Evolutionary conservation across 2,888 invertebrate species (phyloP), one percentile per base, ranked within the genome.

Genomic region (Nebria brevicollis): DNA sequence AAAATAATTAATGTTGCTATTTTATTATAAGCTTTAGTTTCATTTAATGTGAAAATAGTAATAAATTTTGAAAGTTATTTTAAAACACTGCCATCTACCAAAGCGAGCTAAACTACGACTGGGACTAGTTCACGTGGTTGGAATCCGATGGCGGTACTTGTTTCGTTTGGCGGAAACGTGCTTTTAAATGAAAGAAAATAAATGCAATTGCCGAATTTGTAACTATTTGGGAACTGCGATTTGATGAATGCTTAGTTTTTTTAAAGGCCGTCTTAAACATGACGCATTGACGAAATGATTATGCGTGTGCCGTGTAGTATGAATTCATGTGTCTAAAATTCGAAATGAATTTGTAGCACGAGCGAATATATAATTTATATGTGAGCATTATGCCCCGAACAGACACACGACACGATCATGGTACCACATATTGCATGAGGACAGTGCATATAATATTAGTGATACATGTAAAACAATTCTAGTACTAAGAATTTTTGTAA

Each of bases 341-440:
- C 54, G 8, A 54, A 54, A 54, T 54, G 54, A 54, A 13, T 54
- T 54, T 54, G 54, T 54, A 54, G 54, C 54, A 54, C 54, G 54
- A 54, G 54, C 54, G 54, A 54, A 54, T 54, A 54, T 54, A 54
- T 54, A 54, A 54, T 54, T 54, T 54, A 54, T 54, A 54, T 54
- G 34, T 34, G 54, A 54, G 13, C 54, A 54, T 54, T 54, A 54
- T 54, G 54, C 54, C 8, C 7, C 2, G 54, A 54, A 54, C 54
- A 54, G 54, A 54, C 54, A 34, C 34, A 34, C 34, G 34, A 34
- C 34, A 54, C 54, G 54, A 54, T 7, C 54, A 54, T 54, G 54
- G 2, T 13, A 7, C 8, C 13, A 54, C 20, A 54, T 54, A 54
- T 54, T 54, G 54, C 54, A 54, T 54, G 54, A 13, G 54, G 54